These are phyloP conservation scores for Drosophila paulistorum DNA, from an alignment of 1,140 invertebrate genomes.

Conservation along the genomic window DNA sequence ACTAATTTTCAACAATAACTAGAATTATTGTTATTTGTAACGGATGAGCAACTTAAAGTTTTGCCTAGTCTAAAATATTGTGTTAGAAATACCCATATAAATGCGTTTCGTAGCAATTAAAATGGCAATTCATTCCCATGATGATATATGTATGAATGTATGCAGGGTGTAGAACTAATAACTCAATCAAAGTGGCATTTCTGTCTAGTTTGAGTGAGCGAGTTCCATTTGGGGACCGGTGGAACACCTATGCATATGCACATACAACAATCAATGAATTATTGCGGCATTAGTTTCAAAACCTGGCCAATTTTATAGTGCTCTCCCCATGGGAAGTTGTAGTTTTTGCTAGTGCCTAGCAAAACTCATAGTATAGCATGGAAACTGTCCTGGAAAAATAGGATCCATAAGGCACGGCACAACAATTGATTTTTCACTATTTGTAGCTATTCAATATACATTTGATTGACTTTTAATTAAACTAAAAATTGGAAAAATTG, in stretches of 20 bases:
- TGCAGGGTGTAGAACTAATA: constrained; percentile 39
- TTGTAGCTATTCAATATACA: neutral
- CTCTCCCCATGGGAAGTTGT: no score
- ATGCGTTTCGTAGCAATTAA: constrained; percentile 51
- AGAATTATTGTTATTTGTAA: no score
- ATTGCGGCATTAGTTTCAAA: constrained; percentile 18
- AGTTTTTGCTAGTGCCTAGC: no score
- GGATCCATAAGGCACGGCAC: neutral
- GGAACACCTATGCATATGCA: neutral
- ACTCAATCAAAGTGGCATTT: constrained; percentile 49
- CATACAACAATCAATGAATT: constrained; percentile 23
- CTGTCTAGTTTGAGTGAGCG: neutral
- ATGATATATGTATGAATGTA: constrained; percentile 47
- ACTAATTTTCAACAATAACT: no score
- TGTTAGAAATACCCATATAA: neutral
- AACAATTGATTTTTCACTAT: constrained; percentile 1
- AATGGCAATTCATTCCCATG: constrained; percentile 56
- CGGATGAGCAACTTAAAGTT: no score
- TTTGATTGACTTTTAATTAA: constrained; percentile 13
- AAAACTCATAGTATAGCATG: no score
- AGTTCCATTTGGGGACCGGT: neutral
- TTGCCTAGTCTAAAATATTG: no score
- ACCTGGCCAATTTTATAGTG: neutral
- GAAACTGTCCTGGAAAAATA: no score
- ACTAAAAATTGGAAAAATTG: constrained; percentile 18